Conservation (phyloP, 2,113 vertebrate species). For the Spilogale gracilis region DNA sequence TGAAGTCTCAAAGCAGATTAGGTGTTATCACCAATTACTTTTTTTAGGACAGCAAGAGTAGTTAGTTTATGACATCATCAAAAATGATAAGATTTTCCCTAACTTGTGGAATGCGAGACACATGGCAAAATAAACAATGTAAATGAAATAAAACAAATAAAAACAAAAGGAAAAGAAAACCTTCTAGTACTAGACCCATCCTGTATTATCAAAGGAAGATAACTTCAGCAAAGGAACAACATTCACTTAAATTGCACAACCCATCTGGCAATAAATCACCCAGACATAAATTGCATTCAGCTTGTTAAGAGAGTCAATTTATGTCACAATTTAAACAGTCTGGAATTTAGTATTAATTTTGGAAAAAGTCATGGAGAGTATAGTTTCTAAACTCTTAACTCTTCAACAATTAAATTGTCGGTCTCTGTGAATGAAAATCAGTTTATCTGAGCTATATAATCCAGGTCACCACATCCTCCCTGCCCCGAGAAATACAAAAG, state of each 20-base stretch:
- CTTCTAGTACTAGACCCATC: not conserved
- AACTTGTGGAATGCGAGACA: not conserved
- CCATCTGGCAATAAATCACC: not conserved
- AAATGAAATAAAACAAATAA: not conserved
- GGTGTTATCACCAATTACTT: slow-evolving; percentile 33
- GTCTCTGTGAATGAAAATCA: slow-evolving; percentile 26
- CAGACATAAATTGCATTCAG: not conserved
- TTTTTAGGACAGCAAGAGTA: slow-evolving; percentile 9
- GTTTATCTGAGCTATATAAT: slow-evolving; percentile 51
- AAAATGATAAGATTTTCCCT: slow-evolving; percentile 28
- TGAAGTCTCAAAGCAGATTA: slow-evolving; percentile 21
- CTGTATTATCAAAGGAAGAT: not conserved
- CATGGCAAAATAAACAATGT: slow-evolving; percentile 36
- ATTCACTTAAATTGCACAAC: not conserved
- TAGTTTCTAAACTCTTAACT: slow-evolving; percentile 17
- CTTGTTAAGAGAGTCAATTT: slow-evolving; percentile 15
- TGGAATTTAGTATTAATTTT: slow-evolving; percentile 50
- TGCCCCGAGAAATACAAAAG: not conserved
- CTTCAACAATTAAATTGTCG: slow-evolving; percentile 30
- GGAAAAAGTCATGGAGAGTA: not conserved
- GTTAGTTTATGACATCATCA: slow-evolving; percentile 19
- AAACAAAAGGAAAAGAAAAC: not conserved
- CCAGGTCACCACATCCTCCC: not conserved
- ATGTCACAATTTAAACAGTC: not conserved
- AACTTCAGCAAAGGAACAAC: slow-evolving; percentile 15